Evolutionary conservation across 1,140 invertebrate genomes (phyloP), one percentile per base, ranked within the genome.

Genomic region (Papilio aristodemus): DNA sequence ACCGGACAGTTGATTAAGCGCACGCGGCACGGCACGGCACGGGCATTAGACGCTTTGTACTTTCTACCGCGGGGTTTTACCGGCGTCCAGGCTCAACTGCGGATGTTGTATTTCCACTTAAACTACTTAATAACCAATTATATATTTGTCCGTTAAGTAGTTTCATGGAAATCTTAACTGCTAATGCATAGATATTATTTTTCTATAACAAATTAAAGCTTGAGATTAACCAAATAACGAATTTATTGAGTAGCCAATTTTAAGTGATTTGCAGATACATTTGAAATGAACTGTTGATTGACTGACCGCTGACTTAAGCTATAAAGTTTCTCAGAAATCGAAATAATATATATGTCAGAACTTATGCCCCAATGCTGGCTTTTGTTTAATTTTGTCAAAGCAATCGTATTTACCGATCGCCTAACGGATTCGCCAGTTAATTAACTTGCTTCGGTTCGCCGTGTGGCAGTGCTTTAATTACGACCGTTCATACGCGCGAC

Each of bases 41-140:
- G n/a, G n/a, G n/a, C n/a, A n/a, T n/a, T n/a, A 7, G 6, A 43
- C 46, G 19, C 9, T 19, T 54, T 25, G 19, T 25, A 54, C 46
- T 54, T 54, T 54, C 46, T 54, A 54, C 17, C 9, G 2, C 46
- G 46, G 46, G 46, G 46, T 54, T 54, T 54, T 54, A 54, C 46
- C 46, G 46, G 11, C 46, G 43, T 3, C 0, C 7, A 54, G 7
- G 14, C 7, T 41, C n/a, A 41, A 41, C 39, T 41, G 9, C 11
- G 14, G 8, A 14, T 14, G 41, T 38, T 10, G 17, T 43, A 43
- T 14, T 6, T 43, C 6, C 17, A 19, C 43, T 54, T 54, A 11
- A 25, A 46, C 2, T 9, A 46, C 43, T 6, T 46, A 41, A 43
- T 17, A 54, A 50, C 46, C 46, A 50, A 54, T 54, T 54, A 54